Evolutionary conservation across 2,888 invertebrate species (phyloP), one percentile per base, ranked within the genome.

Genomic region (Parnassius mnemosyne): DNA sequence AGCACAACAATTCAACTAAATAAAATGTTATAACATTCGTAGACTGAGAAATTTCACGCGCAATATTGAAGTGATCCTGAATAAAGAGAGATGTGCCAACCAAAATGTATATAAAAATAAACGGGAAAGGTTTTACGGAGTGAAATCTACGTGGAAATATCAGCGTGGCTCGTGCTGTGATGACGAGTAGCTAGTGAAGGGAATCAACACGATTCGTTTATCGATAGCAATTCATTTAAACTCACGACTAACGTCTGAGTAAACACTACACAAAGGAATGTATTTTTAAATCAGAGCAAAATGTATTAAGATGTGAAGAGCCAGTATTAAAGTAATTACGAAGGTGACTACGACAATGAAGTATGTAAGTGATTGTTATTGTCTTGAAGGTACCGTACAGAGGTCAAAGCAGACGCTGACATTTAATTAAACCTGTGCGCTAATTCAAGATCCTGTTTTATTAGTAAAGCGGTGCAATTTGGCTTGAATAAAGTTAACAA

Each of bases 141-240:
- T 87, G 83, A 89, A 90, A 89, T 89, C 89, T 88, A 89, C 89
- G 89, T 89, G 87, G 85, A 89, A 89, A 90, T 89, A 89, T 89
- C 90, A 88, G 84, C 85, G 85, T 80, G 80, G 81, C 84, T 82
- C 82, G 81, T 81, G 79, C 85, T 82, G 82, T 87, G 89, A 89
- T 89, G 89, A 89, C 86, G 87, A 87, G 85, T 81, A 72, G 79
- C 76, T 83, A 89, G 87, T 69, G 88, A 71, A 74, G 87, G 61
- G 67, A 65, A 34, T 20, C 34, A 20, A 47, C 44, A 67, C 70
- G 53, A 63, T 65, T 65, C 66, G 69, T 60, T 52, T 76, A 74
- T 80, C 79, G 78, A 81, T 74, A 69, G 51, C 41, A 44, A 60
- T 54, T 63, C 41, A 63, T 60, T 63, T 52, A 55, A 60, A 61